Percentiles rank a stretch among this genome's conserved stretches.
Conservation (phyloP, 2,113 vertebrate species). For the Rhinichthys klamathensis region DNA sequence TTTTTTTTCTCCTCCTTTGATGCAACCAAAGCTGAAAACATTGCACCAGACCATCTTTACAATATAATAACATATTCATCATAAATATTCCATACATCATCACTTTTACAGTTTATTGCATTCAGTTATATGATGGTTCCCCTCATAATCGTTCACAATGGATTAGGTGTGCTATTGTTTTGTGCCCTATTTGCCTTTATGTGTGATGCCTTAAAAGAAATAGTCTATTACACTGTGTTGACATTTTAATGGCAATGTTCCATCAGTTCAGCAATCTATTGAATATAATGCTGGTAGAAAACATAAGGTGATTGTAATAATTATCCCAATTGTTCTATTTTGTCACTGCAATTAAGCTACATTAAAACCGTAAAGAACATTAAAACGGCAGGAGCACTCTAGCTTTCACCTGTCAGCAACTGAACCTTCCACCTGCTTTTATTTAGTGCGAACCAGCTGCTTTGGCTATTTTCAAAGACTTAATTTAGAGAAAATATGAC, state of each 20-base stretch:
- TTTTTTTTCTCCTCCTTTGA: too few relatives aligned
- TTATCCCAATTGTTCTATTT: constrained; percentile 3
- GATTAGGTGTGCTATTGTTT: not conserved
- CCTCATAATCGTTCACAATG: not conserved
- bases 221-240: not conserved
- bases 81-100: not conserved
- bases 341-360: constrained; percentile 15
- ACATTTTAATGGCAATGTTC: not conserved
- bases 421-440: not conserved
- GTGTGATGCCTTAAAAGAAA: not conserved
- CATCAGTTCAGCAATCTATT: constrained; percentile 6
- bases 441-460: not conserved
- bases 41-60: not conserved
- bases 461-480: not conserved
- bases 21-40: too few relatives aligned
- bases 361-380: constrained; percentile 26
- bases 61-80: not conserved
- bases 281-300: not conserved
- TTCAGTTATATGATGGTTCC: not conserved
- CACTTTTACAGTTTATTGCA: not conserved
- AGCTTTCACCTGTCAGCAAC: constrained; percentile 2
- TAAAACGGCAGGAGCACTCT: not conserved
- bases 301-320: constrained; percentile 6
- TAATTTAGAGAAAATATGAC: not conserved
- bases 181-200: constrained; percentile 14